A percentile compares a stretch with the other conserved stretches of the same genome.
phyloP scores from a whole-genome alignment of 2,888 invertebrate species.

The Morpho deidamia region DNA sequence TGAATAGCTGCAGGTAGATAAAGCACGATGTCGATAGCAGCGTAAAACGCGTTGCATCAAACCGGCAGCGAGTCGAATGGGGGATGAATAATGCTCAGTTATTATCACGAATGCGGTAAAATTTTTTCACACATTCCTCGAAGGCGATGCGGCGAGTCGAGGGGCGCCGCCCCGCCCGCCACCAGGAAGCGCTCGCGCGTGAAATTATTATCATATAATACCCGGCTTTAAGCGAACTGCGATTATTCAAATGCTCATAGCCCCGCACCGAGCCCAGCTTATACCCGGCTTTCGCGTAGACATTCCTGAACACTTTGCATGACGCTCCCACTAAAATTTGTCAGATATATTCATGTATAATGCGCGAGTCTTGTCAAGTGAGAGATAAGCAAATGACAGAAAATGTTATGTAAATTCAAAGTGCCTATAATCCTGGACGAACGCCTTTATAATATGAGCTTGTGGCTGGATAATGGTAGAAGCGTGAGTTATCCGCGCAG shows the following conservation, averaged over 20 bases:
- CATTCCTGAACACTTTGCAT: conserved; percentile 56
- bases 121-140: conserved; percentile 69
- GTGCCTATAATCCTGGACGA: conserved; percentile 63
- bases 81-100: conserved; percentile 31
- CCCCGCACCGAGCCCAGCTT: conserved; percentile 37
- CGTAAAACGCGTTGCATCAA: conserved; percentile 41
- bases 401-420: conserved; percentile 74
- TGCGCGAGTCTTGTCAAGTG: conserved; percentile 69
- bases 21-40: conserved; percentile 40
- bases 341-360: conserved; percentile 72
- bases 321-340: conserved; percentile 59
- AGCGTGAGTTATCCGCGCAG: conserved; percentile 58
- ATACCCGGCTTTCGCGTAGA: conserved; percentile 40
- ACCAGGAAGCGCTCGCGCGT: conserved; percentile 60
- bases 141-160: conserved; percentile 40
- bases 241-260: conserved; percentile 73
- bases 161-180: conserved; percentile 38
- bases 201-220: conserved; percentile 78
- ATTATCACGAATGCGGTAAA: conserved; percentile 40
- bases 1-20: conserved; percentile 34
- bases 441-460: conserved; percentile 58
- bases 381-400: conserved; percentile 75
- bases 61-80: conserved; percentile 26
- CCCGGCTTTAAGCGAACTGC: conserved; percentile 57
- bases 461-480: conserved; percentile 51